Base-by-base conservation (phyloP, 2,888 invertebrate genomes). In the Pardosa pseudoannulata region DNA sequence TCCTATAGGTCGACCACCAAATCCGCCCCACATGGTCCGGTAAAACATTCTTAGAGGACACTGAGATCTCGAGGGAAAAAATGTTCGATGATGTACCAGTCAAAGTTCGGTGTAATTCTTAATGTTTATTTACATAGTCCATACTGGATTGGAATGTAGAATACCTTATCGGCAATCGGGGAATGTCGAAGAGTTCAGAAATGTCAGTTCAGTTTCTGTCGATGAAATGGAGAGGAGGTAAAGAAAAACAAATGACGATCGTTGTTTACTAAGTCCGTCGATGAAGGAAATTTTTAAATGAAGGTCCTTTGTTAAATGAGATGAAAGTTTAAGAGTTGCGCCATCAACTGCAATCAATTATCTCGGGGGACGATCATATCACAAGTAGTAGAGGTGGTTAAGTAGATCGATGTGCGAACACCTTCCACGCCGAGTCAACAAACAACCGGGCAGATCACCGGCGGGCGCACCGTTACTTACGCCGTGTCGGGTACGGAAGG, bases 11-110 rank as follows among this genome's bases (percentile, higher is more conserved):
- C 85, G 70, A 27, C 76, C 80, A 19, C 75, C 75, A 36, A 50
- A 83, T 23, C 71, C 78, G 16, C 68, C 79, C 87, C 87, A 87
- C 87, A 87, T 87, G 41, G 79, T 64, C 11, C 76, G 80, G 71
- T 80, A 87, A 75, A 79, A 87, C 87, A 87, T 86, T 46, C 67
- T 72, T 19, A 23, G 11, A 1, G 56, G 56, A 23, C 23, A 16
- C 1, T 23, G 56, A 56, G 56, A 56, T 56, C 23, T 56, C 11
- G 46, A 1, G 23, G 16, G 56, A 16, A 6, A n/a, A n/a, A 23
- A 13, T 46, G 19, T 56, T 56, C 23, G 23, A 23, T 23, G 19
- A 16, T 2, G 6, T 46, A 5, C 3, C n/a, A 23, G 19, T 23
- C 3, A 56, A 23, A 16, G 46, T 46, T 46, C 23, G 11, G 11